These are phyloP conservation scores for Brenthis ino DNA, from an alignment of 2,888 invertebrate species.

Conservation along the genomic window DNA sequence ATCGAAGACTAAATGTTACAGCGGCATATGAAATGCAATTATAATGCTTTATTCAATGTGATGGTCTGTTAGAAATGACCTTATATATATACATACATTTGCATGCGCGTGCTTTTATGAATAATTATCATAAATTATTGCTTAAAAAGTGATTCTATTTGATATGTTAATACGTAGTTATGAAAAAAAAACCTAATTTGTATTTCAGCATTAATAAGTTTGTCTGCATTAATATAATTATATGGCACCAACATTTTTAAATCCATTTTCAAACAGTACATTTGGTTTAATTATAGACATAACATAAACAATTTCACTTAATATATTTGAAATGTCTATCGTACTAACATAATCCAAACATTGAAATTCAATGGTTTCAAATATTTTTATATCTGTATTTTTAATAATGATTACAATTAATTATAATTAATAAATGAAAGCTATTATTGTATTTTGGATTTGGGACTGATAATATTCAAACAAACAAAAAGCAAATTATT, in stretches of 20 bases:
- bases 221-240: neutral
- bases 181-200: neutral
- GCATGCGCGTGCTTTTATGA: neutral
- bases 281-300: no score
- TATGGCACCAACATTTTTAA: neutral
- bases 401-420: no score
- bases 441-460: no score
- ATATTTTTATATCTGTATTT: no score
- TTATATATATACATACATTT: neutral
- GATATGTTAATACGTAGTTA: neutral
- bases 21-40: constrained; percentile 4
- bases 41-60: constrained; percentile 3
- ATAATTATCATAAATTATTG: neutral
- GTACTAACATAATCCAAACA: no score
- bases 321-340: no score
- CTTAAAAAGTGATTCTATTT: neutral
- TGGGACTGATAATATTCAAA: no score
- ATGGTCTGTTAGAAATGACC: neutral
- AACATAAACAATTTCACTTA: no score
- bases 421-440: no score
- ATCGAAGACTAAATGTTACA: neutral
- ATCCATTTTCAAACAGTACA: no score
- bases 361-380: no score
- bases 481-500: no score
- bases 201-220: neutral